Conservation (phyloP, 1,140 invertebrate genomes). For the Ctenoplectra terminalis region DNA sequence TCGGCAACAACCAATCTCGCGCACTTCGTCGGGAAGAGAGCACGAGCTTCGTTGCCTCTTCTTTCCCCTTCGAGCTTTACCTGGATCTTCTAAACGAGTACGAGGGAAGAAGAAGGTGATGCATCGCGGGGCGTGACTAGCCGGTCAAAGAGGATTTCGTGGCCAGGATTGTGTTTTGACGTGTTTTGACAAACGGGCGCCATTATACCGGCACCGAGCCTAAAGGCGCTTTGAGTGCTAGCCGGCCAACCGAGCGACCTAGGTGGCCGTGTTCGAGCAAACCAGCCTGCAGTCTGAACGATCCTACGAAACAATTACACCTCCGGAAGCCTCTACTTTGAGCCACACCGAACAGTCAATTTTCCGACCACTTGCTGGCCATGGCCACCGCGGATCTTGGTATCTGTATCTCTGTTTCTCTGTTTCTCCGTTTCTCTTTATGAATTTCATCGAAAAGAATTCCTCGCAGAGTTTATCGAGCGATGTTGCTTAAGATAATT, state of each 20-base stretch:
- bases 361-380: background rate
- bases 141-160: constrained; percentile 65
- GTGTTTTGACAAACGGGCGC: constrained; percentile 82
- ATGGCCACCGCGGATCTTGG: background rate
- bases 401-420: background rate
- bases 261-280: constrained; percentile 72
- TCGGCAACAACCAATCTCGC: constrained; percentile 54
- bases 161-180: constrained; percentile 80
- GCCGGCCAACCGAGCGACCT: constrained; percentile 75
- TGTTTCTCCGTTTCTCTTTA: background rate
- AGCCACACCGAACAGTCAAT: constrained; percentile 28
- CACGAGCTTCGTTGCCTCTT: constrained; percentile 35
- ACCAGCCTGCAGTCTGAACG: constrained; percentile 20
- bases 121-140: constrained; percentile 74
- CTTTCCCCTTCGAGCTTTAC: constrained; percentile 16
- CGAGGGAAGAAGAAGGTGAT: constrained; percentile 60
- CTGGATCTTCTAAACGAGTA: constrained; percentile 50
- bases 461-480: background rate
- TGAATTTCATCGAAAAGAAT: background rate
- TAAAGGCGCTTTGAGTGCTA: constrained; percentile 70
- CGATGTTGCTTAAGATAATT: background rate
- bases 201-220: constrained; percentile 75
- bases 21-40: background rate
- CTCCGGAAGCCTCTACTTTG: constrained; percentile 59
- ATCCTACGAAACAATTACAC: constrained; percentile 64